Percentiles rank a stretch among this genome's conserved stretches.
Conservation (phyloP, 2,113 vertebrate genomes). For the Callorhinus ursinus region DNA sequence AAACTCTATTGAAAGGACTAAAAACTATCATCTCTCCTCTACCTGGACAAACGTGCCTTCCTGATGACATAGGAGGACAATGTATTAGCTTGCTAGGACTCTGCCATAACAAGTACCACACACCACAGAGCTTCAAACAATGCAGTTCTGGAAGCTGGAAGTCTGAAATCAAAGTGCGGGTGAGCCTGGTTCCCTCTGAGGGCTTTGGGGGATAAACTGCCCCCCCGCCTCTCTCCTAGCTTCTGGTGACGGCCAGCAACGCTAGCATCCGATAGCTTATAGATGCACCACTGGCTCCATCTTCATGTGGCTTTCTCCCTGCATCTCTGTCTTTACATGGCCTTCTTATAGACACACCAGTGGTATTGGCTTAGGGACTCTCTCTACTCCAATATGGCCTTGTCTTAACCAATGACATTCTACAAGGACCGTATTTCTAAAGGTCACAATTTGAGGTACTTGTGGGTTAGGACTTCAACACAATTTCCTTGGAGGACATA, state of each 20-base stretch:
- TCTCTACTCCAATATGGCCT: not conserved
- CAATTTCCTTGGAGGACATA: not conserved
- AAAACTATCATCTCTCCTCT: not conserved
- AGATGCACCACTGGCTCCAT: not conserved
- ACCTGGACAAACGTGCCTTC: not conserved
- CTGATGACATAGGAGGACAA: not conserved
- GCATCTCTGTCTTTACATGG: not conserved
- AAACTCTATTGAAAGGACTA: not conserved
- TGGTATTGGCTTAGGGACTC: not conserved
- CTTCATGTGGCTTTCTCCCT: not conserved
- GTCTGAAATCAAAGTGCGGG: not conserved
- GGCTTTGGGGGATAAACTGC: too few species aligned
- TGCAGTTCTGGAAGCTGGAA: not conserved
- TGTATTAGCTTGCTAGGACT: not conserved
- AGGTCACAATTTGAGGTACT: not conserved
- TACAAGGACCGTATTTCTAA: not conserved
- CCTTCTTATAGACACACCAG: not conserved
- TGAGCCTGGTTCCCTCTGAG: not conserved
- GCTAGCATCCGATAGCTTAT: fast-evolving
- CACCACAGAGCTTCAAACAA: not conserved
- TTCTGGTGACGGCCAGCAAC: too few species aligned
- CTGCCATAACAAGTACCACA: not conserved
- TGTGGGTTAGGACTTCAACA: not conserved
- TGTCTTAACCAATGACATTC: too few species aligned
- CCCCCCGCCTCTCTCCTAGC: not conserved